These are phyloP conservation scores for Trididemnum nubilum DNA, from an alignment of 23 tunicate species.

Conservation along the genomic window DNA sequence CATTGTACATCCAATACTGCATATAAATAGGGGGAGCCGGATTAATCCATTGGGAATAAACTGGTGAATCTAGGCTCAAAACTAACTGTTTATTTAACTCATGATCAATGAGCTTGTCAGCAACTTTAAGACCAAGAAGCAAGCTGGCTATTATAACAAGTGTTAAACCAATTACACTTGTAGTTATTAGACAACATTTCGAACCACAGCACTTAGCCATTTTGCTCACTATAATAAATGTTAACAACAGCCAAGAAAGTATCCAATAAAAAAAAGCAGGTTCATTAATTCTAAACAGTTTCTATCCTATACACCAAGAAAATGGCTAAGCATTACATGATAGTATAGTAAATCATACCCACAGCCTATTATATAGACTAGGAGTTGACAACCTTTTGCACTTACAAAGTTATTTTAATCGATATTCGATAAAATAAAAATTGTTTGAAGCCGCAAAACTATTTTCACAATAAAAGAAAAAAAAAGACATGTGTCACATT, in stretches of 20 bases:
- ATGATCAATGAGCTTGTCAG: conserved; percentile 37
- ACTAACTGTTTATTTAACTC: conserved; percentile 67
- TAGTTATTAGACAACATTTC: conserved; percentile 15
- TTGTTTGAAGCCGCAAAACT: too few species aligned
- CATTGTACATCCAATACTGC: conserved; percentile 91
- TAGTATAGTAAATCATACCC: too few species aligned
- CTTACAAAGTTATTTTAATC: too few species aligned
- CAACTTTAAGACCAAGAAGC: conserved; percentile 35
- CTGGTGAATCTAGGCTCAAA: conserved; percentile 68
- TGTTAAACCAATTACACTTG: conserved; percentile 27
- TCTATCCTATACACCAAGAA: too few species aligned
- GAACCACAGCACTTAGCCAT: neutral
- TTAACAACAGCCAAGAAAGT: neutral
- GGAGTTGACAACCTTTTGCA: too few species aligned
- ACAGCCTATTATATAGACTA: too few species aligned
- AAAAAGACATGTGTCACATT: too few species aligned
- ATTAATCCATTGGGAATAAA: conserved; percentile 74
- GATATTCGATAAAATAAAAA: too few species aligned
- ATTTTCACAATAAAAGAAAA: too few species aligned
- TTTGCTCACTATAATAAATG: neutral
- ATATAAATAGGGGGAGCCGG: conserved; percentile 92
- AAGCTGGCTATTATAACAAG: conserved; percentile 15
- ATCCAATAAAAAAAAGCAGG: too few species aligned
- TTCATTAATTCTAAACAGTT: too few species aligned
- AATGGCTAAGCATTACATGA: too few species aligned